Conservation (phyloP, 2,113 vertebrate genomes). For the Oryzias curvinotus region DNA sequence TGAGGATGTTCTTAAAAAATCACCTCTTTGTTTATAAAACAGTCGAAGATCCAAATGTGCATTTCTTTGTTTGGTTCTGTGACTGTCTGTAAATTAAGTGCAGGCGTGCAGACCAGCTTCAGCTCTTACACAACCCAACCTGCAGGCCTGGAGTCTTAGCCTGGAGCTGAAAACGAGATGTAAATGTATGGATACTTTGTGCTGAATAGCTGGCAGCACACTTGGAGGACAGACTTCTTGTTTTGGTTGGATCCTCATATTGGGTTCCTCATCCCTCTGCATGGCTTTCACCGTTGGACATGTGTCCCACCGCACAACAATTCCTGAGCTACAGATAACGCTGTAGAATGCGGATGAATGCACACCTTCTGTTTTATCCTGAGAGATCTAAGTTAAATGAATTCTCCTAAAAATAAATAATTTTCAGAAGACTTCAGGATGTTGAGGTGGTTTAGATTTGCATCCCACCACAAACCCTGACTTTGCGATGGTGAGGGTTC, state of each 20-base stretch:
- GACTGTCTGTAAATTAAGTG: constrained; percentile 19
- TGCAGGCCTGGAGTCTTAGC: constrained; percentile 32
- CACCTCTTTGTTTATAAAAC: too few species aligned
- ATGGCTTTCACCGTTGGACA: constrained; percentile 18
- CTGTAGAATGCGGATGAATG: constrained; percentile 11
- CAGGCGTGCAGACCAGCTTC: neutral
- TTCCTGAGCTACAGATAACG: constrained; percentile 23
- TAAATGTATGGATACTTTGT: constrained; percentile 69
- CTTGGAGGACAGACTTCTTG: constrained; percentile 45
- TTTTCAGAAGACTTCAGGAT: too few species aligned
- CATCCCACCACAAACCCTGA: neutral
- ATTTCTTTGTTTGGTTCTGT: neutral
- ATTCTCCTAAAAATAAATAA: too few species aligned
- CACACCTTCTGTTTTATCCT: constrained; percentile 13
- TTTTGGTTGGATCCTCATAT: constrained; percentile 58
- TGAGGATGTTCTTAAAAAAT: too few species aligned
- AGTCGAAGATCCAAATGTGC: too few species aligned
- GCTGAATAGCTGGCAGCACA: constrained; percentile 41
- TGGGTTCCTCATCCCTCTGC: constrained; percentile 10
- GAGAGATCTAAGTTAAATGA: too few species aligned
- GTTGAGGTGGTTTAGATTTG: neutral
- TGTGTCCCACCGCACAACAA: constrained; percentile 14
- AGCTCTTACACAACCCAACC: constrained; percentile 11
- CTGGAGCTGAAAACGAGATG: constrained; percentile 53
- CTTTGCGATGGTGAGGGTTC: constrained; percentile 9